Conservation (phyloP, 2,888 invertebrate species). For the Malthinus seriepunctatus region DNA sequence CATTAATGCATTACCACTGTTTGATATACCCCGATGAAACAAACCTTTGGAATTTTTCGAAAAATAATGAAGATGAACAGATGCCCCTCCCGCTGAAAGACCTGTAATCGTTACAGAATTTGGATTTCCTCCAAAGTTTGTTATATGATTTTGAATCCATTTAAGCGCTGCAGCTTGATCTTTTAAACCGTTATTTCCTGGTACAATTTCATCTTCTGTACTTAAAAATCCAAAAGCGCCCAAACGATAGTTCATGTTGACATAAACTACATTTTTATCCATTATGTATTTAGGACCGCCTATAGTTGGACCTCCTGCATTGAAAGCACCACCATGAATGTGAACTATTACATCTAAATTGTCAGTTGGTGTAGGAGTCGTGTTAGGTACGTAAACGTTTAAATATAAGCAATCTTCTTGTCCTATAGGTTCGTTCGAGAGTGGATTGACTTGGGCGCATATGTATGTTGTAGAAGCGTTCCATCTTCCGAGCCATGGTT, state of each 20-base stretch:
- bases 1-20: slow-evolving; percentile 67
- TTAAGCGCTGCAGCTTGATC: slow-evolving; percentile 69
- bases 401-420: slow-evolving; percentile 65
- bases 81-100: slow-evolving; percentile 70
- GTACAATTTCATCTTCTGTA: slow-evolving; percentile 66
- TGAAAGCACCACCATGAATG: slow-evolving; percentile 66
- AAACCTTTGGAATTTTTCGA: slow-evolving; percentile 63
- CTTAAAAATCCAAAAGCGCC: slow-evolving; percentile 72
- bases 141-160: slow-evolving; percentile 69
- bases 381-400: slow-evolving; percentile 60
- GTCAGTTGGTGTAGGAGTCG: slow-evolving; percentile 40
- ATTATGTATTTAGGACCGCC: slow-evolving; percentile 57
- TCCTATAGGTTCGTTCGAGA: slow-evolving; percentile 48
- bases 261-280: slow-evolving; percentile 63
- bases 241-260: slow-evolving; percentile 67
- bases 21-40: slow-evolving; percentile 64
- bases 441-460: background rate
- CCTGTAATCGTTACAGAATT: slow-evolving; percentile 66
- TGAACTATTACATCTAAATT: slow-evolving; percentile 62
- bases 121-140: slow-evolving; percentile 69
- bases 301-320: slow-evolving; percentile 58
- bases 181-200: slow-evolving; percentile 71
- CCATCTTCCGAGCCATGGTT: background rate
- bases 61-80: slow-evolving; percentile 71
- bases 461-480: background rate